A percentile compares a stretch with the other conserved stretches of the same genome.
These are phyloP conservation scores for Melanotaenia duboulayi DNA, from an alignment of 2,113 vertebrate species.

Conservation along the genomic window DNA sequence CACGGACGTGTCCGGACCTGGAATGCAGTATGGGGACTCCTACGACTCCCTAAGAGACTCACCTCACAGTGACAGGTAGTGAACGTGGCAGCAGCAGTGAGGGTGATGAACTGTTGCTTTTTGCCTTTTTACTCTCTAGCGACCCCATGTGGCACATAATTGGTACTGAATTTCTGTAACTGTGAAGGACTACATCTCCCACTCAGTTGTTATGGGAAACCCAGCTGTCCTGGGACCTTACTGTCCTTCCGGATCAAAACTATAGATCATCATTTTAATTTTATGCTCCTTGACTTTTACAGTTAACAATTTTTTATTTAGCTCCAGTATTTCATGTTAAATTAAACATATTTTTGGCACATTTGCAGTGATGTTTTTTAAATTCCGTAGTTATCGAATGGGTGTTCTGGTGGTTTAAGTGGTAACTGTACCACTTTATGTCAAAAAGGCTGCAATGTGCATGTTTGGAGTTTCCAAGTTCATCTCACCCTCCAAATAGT, in stretches of 20 bases:
- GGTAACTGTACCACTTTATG: too few relatives aligned
- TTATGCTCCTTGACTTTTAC: neutral
- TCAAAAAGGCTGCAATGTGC: too few relatives aligned
- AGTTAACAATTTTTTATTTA: neutral
- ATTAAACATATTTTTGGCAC: neutral
- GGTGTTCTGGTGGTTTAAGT: too few relatives aligned
- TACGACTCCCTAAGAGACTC: conserved; percentile 96
- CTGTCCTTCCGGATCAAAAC: neutral
- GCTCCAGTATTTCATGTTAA: too few relatives aligned
- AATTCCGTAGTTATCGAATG: too few relatives aligned
- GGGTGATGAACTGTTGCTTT: neutral
- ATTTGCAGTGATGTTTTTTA: neutral
- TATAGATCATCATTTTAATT: neutral
- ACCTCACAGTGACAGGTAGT: conserved; percentile 97
- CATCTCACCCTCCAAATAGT: too few relatives aligned
- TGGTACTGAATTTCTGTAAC: neutral
- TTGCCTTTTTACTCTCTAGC: conserved; percentile 25
- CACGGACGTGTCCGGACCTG: conserved; percentile 82
- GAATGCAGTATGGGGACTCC: conserved; percentile 90
- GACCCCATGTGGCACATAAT: conserved; percentile 46
- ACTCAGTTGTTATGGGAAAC: neutral
- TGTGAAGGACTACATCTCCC: neutral
- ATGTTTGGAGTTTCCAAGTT: too few relatives aligned
- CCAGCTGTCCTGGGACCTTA: neutral
- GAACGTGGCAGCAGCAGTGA: neutral